Evolutionary conservation across 2,888 invertebrate species (phyloP).

Genomic region (Mayetiola destructor): DNA sequence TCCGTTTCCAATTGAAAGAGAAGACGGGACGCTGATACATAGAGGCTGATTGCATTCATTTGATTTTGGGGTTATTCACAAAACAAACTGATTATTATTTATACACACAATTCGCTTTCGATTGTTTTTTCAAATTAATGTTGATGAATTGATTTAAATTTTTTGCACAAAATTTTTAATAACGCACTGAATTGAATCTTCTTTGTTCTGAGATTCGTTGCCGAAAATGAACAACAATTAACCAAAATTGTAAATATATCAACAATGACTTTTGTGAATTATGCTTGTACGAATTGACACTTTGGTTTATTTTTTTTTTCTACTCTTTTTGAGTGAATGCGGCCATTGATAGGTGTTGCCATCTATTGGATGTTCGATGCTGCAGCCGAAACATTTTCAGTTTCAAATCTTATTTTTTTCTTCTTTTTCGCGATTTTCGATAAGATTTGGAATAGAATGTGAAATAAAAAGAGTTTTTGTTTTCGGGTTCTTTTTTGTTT

Average conservation of each 20-base stretch:
- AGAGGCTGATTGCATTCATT: slow-evolving; percentile 28
- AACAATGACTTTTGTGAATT: background rate
- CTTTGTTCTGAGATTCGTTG: background rate
- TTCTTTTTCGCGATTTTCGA: too few relatives aligned
- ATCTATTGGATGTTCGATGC: too few relatives aligned
- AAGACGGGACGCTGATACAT: slow-evolving; percentile 27
- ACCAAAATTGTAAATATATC: slow-evolving; percentile 10
- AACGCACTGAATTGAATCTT: background rate
- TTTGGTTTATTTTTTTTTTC: background rate
- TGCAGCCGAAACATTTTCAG: too few relatives aligned
- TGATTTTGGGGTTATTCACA: slow-evolving; percentile 3
- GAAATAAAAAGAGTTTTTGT: too few relatives aligned
- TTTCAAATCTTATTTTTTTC: too few relatives aligned
- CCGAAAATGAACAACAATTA: background rate
- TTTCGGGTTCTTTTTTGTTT: too few relatives aligned
- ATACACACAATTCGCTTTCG: background rate
- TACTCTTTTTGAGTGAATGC: background rate
- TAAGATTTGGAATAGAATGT: too few relatives aligned
- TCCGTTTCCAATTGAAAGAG: slow-evolving; percentile 23
- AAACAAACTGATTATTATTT: background rate
- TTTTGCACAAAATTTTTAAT: background rate
- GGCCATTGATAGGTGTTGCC: background rate
- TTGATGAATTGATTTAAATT: too few relatives aligned
- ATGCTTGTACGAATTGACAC: background rate
- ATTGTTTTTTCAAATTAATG: too few relatives aligned